Evolutionary conservation across 2,113 vertebrate genomes (phyloP).

Genomic region (Mesocricetus auratus): DNA sequence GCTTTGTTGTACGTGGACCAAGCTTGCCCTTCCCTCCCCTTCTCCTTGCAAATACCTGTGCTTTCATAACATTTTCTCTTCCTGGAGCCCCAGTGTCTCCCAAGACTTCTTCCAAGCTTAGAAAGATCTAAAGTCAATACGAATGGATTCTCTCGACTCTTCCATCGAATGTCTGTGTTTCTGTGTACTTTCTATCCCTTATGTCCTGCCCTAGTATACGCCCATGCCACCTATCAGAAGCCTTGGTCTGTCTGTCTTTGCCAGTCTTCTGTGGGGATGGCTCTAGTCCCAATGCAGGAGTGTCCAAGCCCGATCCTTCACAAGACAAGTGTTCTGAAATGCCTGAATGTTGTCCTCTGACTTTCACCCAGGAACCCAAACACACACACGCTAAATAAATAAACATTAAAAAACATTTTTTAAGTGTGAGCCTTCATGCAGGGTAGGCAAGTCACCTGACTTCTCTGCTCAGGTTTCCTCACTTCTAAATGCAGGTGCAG

Average conservation of each 20-base stretch:
- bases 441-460: neutral
- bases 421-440: neutral
- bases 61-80: neutral
- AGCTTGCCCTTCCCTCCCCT: neutral
- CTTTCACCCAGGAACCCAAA: neutral
- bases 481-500: neutral
- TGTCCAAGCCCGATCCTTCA: neutral
- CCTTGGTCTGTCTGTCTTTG: neutral
- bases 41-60: no score
- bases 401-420: neutral
- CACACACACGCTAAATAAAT: neutral
- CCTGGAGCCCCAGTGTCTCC: neutral
- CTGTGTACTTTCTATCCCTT: neutral
- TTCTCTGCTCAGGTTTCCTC: neutral
- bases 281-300: fast-evolving
- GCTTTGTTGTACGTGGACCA: neutral
- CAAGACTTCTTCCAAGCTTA: neutral
- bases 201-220: neutral
- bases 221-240: neutral
- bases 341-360: neutral
- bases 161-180: neutral
- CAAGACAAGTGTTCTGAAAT: no score
- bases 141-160: neutral
- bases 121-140: neutral
- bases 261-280: fast-evolving